Base-by-base conservation (phyloP, 1,140 invertebrate genomes). In the Dolichoris vasculosae region DNA sequence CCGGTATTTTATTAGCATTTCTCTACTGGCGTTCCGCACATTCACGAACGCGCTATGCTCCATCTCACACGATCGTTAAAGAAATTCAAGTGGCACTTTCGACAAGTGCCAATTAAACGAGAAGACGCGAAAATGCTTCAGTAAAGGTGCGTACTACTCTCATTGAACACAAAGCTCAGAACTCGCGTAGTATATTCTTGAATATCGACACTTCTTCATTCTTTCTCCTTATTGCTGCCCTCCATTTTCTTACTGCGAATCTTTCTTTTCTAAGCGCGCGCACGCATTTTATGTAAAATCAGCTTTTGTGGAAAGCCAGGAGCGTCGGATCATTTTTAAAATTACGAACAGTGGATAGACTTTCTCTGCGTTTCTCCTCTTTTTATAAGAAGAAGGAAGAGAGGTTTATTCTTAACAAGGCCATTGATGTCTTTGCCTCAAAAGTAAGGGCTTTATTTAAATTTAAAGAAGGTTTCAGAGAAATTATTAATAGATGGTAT, bases 91-190 rank as follows among this genome's bases (percentile, higher is more conserved):
- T 77, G 73, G 84, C 79, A 73, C 84, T 81, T 82, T 76, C 84
- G 46, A 78, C 73, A 82, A 86, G 80, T 86, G 83, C 64, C 82
- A 84, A 78, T 84, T 84, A 82, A 87, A 84, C 77, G 69, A 59
- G 48, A 86, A 75, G 76, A 84, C 64, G 83, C 64, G 67, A 80
- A 84, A 73, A 79, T 51, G 64, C 51, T 51, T 32, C 3, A 38
- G 46, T 30, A 83, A 40, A 75, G 46, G 26, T 75, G 11, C 81
- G 46, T 48, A 26, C 20, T 13, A 17, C 40, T 46, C 38, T 81
- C 63, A n/a, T 79, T 32, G 30, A 63, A 35, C 77, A 40, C 48
- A 78, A 38, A 78, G 76, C 30, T 69, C 40, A 46, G 35, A 67
- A 46, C 79, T 82, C 63, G 30, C 26, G 2, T 32, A 15, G 38